Conservation (phyloP, 2,888 invertebrate species). For the Lasiommata megera region DNA sequence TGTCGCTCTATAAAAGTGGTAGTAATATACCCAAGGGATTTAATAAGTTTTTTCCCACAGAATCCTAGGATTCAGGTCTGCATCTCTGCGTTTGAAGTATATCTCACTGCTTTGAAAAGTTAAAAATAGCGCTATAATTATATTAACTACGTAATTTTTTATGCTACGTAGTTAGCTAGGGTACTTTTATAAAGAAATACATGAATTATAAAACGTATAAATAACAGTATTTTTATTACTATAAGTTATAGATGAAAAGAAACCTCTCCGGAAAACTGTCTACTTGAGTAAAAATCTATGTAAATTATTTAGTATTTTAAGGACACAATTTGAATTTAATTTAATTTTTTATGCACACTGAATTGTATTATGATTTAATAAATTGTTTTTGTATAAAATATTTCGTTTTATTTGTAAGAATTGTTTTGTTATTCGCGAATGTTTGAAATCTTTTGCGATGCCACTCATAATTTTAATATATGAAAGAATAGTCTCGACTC, state of each 20-base stretch:
- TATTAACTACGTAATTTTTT: neutral
- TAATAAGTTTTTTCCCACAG: no score
- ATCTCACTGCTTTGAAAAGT: neutral
- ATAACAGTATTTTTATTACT: constrained; percentile 3
- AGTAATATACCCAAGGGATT: no score
- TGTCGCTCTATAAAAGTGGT: no score
- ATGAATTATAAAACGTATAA: neutral
- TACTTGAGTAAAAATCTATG: neutral
- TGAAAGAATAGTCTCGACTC: no score
- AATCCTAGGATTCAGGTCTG: no score
- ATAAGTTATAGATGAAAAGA: no score
- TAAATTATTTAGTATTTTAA: constrained; percentile 25
- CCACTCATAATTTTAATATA: no score
- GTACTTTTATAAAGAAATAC: neutral
- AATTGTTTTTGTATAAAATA: constrained; percentile 28
- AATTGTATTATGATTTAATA: constrained; percentile 49
- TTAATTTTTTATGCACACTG: constrained; percentile 55
- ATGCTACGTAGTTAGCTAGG: neutral
- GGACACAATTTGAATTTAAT: constrained; percentile 36
- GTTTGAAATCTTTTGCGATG: no score
- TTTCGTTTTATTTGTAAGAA: constrained; percentile 1
- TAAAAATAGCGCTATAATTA: neutral
- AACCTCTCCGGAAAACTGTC: neutral
- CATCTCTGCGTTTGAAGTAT: no score
- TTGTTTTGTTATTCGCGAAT: no score